Conservation (phyloP, 2,797 vertebrate genomes). For the Todus mexicanus region DNA sequence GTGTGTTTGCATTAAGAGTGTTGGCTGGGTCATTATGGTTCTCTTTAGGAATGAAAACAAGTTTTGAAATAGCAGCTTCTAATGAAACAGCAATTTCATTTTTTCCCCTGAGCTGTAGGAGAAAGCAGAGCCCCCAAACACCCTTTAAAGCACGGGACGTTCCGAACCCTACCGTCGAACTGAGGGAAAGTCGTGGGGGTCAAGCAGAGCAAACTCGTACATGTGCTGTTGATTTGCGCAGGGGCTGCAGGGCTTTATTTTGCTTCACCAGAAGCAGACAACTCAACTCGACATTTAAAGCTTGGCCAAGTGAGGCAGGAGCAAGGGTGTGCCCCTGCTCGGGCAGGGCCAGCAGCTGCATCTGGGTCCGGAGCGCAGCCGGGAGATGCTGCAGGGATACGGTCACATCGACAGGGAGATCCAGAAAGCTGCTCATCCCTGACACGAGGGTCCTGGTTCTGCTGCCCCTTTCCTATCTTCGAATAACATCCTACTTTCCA, state of each 20-base stretch:
- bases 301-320: neutral
- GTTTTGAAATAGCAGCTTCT: slow-evolving; percentile 22
- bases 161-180: neutral
- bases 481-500: neutral
- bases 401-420: neutral
- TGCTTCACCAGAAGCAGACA: neutral
- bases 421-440: neutral
- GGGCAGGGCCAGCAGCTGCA: slow-evolving; percentile 46
- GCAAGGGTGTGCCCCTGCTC: slow-evolving; percentile 4
- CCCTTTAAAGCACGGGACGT: neutral
- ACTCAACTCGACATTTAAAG: neutral
- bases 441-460: neutral
- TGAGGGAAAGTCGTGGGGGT: neutral
- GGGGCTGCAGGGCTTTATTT: neutral
- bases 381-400: neutral
- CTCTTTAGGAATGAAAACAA: slow-evolving; percentile 18
- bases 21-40: neutral
- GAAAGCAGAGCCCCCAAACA: neutral
- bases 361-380: neutral
- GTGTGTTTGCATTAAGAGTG: neutral
- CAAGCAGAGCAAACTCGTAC: neutral
- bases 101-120: neutral
- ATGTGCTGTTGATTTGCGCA: slow-evolving; percentile 34
- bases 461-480: neutral
- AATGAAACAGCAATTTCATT: neutral